Conservation (phyloP, 2,888 invertebrate species). For the Cephus rjabovi region DNA sequence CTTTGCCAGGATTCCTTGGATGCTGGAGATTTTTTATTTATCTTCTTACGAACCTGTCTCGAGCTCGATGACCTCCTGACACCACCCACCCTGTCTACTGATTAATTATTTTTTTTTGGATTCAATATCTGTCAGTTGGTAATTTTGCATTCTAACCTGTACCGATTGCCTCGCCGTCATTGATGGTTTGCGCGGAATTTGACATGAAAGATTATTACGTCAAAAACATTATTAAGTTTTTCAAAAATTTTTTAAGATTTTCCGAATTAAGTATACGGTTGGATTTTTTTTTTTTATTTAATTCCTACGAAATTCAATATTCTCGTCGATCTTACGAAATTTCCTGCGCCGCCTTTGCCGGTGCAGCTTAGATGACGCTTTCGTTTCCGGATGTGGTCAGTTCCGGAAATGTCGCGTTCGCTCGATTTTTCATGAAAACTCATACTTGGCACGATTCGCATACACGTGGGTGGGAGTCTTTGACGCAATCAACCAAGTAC, state of each 20-base stretch:
- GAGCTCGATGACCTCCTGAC: neutral
- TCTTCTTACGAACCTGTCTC: neutral
- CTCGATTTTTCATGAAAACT: neutral
- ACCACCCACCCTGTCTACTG: neutral
- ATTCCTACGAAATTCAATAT: neutral
- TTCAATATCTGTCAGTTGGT: neutral
- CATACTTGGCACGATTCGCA: neutral
- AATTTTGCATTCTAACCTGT: conserved; percentile 44
- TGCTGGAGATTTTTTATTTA: neutral
- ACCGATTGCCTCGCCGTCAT: conserved; percentile 25
- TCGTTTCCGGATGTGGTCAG: conserved; percentile 1
- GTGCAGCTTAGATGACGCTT: neutral
- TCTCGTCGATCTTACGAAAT: neutral
- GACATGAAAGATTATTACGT: neutral
- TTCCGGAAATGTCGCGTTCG: neutral
- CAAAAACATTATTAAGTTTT: neutral
- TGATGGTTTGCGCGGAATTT: conserved; percentile 21
- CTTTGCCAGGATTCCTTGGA: neutral
- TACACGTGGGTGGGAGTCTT: conserved; percentile 10
- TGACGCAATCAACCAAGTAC: conserved; percentile 19
- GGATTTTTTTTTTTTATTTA: neutral
- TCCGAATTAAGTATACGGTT: neutral
- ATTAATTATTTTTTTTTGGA: neutral
- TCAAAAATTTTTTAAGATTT: neutral
- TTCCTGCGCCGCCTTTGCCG: neutral